Evolutionary conservation across 35 echinoderm and acorn worm species (phyloP).

Genomic region (Apostichopus parvimensis): DNA sequence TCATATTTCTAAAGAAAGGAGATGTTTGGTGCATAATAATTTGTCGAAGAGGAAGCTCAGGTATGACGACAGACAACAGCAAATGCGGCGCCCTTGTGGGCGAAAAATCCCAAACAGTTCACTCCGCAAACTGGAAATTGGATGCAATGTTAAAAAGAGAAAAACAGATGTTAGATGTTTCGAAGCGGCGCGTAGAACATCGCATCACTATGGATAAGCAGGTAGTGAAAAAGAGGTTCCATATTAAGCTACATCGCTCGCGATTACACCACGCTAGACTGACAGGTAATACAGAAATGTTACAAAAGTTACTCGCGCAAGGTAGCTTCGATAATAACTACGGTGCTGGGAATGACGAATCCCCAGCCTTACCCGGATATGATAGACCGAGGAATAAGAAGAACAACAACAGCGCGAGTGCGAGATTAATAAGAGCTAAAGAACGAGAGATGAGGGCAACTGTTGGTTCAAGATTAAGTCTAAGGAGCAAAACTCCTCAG

Average conservation of each 20-base stretch:
- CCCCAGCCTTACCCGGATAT: not conserved
- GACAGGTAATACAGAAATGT: slow-evolving; percentile 83
- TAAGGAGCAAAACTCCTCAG: not conserved
- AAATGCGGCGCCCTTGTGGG: slow-evolving; percentile 78
- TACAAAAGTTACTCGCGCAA: slow-evolving; percentile 68
- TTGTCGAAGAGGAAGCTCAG: not conserved
- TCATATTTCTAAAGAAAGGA: not conserved
- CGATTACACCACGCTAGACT: slow-evolving; percentile 81
- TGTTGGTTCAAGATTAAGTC: slow-evolving; percentile 38
- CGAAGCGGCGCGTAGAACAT: slow-evolving; percentile 73
- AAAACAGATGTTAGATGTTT: slow-evolving; percentile 75
- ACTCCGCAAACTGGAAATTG: slow-evolving; percentile 95
- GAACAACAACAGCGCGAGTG: slow-evolving; percentile 37
- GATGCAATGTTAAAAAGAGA: slow-evolving; percentile 74
- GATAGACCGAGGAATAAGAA: slow-evolving; percentile 1
- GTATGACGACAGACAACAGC: slow-evolving; percentile 24
- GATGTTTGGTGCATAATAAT: not conserved
- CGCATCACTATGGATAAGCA: slow-evolving; percentile 84
- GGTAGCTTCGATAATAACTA: slow-evolving; percentile 70
- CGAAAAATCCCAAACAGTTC: slow-evolving; percentile 91
- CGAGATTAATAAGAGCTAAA: slow-evolving; percentile 41
- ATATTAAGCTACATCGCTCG: slow-evolving; percentile 79
- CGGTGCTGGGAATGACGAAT: slow-evolving; percentile 25
- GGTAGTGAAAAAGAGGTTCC: slow-evolving; percentile 82
- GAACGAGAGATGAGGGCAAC: slow-evolving; percentile 28